Evolutionary conservation across 2,113 vertebrate genomes (phyloP).

Genomic region (Coregonus clupeaformis): DNA sequence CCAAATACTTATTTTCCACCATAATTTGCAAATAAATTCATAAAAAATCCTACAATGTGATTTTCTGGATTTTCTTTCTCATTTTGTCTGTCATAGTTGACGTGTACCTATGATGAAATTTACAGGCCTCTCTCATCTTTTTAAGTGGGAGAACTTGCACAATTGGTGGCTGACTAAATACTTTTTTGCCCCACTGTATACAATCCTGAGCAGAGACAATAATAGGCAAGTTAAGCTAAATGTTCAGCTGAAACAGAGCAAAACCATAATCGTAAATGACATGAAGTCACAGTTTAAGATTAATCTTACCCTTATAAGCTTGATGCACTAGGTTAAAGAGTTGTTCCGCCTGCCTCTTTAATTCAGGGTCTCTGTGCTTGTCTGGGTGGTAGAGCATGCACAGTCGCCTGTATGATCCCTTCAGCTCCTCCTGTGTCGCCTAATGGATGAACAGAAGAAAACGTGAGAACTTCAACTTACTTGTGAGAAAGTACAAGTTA

Average conservation of each 20-base stretch:
- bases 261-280: background rate
- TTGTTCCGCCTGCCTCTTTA: conserved; percentile 88
- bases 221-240: background rate
- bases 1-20: too few species aligned
- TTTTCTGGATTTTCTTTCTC: too few species aligned
- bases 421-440: conserved; percentile 96
- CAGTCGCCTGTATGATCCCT: conserved; percentile 90
- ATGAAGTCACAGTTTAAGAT: background rate
- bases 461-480: background rate
- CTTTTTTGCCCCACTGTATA: too few species aligned
- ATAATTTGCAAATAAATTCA: too few species aligned
- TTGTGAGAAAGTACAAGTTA: too few species aligned
- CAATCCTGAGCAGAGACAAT: background rate
- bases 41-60: too few species aligned
- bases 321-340: conserved; percentile 96
- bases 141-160: too few species aligned
- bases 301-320: conserved; percentile 91
- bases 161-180: too few species aligned
- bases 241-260: background rate
- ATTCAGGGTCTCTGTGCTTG: conserved; percentile 95
- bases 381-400: conserved; percentile 99
- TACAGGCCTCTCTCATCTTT: too few species aligned
- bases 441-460: conserved; percentile 41
- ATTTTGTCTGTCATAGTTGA: too few species aligned
- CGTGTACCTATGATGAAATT: too few species aligned